Percentiles rank a stretch among this genome's conserved stretches.
These are phyloP conservation scores for Anisognathus igniventris DNA, from an alignment of 2,797 vertebrate genomes.

Conservation along the genomic window DNA sequence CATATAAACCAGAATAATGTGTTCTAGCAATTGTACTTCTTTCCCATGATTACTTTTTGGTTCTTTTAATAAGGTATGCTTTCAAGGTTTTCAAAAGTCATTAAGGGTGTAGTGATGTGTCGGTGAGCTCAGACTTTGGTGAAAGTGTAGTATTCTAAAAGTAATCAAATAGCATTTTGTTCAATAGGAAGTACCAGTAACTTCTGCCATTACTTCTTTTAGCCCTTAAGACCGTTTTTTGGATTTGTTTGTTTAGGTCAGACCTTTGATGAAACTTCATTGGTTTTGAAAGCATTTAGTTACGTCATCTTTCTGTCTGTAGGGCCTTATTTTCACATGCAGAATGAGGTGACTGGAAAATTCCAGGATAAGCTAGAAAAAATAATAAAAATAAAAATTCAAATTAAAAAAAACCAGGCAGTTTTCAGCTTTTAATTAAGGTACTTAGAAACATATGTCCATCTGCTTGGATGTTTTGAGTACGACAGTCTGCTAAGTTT, in stretches of 20 bases:
- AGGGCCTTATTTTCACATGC: conserved; percentile 3
- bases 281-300: neutral
- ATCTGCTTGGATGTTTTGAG: conserved; percentile 10
- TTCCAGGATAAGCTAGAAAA: conserved; percentile 46
- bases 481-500: conserved; percentile 6
- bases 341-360: conserved; percentile 28
- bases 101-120: neutral
- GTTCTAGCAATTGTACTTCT: neutral
- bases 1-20: neutral
- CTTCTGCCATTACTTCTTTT: neutral
- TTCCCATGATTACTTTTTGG: neutral
- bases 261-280: neutral
- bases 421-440: conserved; percentile 44
- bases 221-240: neutral
- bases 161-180: neutral
- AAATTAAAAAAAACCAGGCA: neutral
- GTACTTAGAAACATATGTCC: neutral
- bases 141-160: neutral
- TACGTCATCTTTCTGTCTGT: neutral
- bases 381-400: neutral
- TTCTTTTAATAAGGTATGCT: neutral
- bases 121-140: neutral
- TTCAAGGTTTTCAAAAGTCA: neutral
- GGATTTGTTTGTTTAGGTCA: neutral
- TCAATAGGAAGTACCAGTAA: neutral